phyloP scores from a whole-genome alignment of 2,888 invertebrate species.

The Callyntrura sp. region DNA sequence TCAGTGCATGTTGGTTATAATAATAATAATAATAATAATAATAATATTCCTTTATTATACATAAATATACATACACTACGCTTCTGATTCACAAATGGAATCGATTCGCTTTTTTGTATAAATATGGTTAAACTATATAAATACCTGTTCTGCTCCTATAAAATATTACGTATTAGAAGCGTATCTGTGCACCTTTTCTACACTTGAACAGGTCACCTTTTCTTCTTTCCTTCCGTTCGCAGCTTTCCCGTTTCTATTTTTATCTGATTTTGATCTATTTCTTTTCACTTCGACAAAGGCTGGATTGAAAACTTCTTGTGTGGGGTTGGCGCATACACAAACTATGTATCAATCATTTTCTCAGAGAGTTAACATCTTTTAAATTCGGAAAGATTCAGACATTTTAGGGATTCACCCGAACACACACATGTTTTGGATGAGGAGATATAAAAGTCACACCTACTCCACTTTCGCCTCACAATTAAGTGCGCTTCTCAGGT shows the following conservation, averaged over 20 bases:
- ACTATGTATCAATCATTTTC: constrained; percentile 49
- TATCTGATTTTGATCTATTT: constrained; percentile 45
- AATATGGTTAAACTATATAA: neutral
- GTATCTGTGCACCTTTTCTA: constrained; percentile 14
- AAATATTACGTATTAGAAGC: neutral
- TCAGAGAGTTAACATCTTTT: constrained; percentile 17
- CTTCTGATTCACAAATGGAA: neutral
- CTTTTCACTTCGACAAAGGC: constrained; percentile 18
- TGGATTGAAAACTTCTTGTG: neutral
- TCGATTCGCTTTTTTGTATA: constrained; percentile 18
- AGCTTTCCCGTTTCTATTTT: constrained; percentile 28
- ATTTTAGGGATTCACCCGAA: neutral
- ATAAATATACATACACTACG: neutral
- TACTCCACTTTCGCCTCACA: constrained; percentile 13
- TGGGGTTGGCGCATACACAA: neutral
- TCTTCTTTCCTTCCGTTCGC: neutral
- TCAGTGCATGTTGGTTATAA: neutral
- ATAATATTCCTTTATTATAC: too few species aligned
- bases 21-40: too few species aligned
- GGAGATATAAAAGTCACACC: constrained; percentile 50
- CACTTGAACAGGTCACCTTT: constrained; percentile 15
- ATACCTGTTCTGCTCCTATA: constrained; percentile 7
- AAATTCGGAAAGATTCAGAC: neutral
- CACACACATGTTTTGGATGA: neutral
- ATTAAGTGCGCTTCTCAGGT: too few species aligned